Base-by-base conservation (phyloP, 2,797 vertebrate species). In the Anabacerthia variegaticeps region DNA sequence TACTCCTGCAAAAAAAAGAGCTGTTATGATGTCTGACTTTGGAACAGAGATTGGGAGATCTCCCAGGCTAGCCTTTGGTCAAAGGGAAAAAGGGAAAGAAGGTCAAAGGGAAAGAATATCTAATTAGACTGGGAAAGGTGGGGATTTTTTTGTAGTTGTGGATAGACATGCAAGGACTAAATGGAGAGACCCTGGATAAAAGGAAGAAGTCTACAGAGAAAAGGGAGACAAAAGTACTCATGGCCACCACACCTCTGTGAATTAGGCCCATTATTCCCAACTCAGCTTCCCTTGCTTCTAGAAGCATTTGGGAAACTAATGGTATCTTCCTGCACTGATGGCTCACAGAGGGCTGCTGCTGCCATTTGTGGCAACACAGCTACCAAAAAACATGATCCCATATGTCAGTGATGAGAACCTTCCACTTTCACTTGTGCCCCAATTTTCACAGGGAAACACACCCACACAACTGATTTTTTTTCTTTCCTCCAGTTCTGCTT, bases 21-120 rank as follows among this genome's bases (percentile, higher is more conserved):
- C 21, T 0, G 0, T 49, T 49, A 34, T 0, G 0, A 72, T 10
- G 9, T 68, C 55, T 72, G 41, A 81, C 72, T 26, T 61, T 69
- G 39, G 48, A 82, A 75, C 1, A 1, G 37, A 72, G 62, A 79
- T 23, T 19, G 24, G 19, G 16, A 79, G 34, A 66, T 72, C 18
- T 71, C 28, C 24, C 32, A 62, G 66, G 39, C 32, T 68, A 59
- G 26, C 10, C 22, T 18, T 11, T 61, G 27, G 52, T n/a, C 34
- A 67, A 61, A 66, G 39, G 27, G 14, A 58, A 52, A 52, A 58
- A 61, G 27, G 22, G 55, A 80, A 93, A 56, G 43, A 39, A 78
- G 15, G 39, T 34, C 23, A 58, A 39, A 91, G 7, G 21, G 37
- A 88, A 92, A 83, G 43, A 58, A 36, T 46, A 52, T 46, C 21